Evolutionary conservation across 2,888 invertebrate genomes (phyloP).

Genomic region (Mythimna ferrago): DNA sequence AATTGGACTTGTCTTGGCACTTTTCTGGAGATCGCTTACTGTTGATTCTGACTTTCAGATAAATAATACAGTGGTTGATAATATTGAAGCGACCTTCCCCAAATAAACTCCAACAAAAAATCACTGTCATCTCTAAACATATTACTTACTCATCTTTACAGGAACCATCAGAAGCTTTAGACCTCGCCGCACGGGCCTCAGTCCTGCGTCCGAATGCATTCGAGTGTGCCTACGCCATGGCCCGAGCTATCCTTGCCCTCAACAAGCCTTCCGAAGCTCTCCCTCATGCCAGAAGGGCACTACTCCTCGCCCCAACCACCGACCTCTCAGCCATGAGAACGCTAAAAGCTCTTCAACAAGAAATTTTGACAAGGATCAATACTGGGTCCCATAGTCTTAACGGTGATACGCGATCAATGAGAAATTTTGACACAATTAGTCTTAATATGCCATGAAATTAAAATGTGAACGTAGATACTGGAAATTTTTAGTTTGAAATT

Average conservation of each 20-base stretch:
- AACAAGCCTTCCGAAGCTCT: slow-evolving; percentile 94
- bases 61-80: too few species aligned
- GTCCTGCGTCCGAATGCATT: slow-evolving; percentile 96
- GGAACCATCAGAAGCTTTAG: slow-evolving; percentile 96
- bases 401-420: slow-evolving; percentile 82
- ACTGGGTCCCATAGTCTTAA: slow-evolving; percentile 84
- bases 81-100: background rate
- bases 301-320: slow-evolving; percentile 93
- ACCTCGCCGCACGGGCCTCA: slow-evolving; percentile 96
- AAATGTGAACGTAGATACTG: slow-evolving; percentile 33
- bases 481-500: slow-evolving; percentile 30
- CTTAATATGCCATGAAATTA: slow-evolving; percentile 84
- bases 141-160: slow-evolving; percentile 74
- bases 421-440: slow-evolving; percentile 88
- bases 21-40: too few species aligned
- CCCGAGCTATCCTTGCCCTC: slow-evolving; percentile 95
- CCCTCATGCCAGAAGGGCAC: slow-evolving; percentile 95
- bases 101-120: background rate
- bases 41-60: too few species aligned
- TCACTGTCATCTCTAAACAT: too few species aligned
- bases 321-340: slow-evolving; percentile 94
- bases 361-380: slow-evolving; percentile 91
- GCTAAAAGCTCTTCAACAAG: slow-evolving; percentile 94
- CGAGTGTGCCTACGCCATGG: slow-evolving; percentile 97
- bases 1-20: too few species aligned